Conservation (phyloP, 2,797 vertebrate genomes). For the Intellagama lesueurii region DNA sequence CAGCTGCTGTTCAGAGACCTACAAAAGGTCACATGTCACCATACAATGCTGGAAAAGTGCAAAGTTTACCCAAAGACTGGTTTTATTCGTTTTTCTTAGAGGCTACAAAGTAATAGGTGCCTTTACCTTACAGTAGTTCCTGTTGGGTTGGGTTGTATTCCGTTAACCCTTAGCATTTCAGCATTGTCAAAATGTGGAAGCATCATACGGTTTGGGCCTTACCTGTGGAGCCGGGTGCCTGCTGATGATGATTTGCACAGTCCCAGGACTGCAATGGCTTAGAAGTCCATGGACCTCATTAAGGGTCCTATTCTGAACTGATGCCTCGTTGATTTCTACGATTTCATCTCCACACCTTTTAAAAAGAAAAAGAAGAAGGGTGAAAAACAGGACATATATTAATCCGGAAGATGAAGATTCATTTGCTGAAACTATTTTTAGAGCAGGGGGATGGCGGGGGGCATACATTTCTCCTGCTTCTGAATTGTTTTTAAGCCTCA, state of each 20-base stretch:
- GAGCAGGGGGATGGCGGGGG: no score
- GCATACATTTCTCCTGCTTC: neutral
- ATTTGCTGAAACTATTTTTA: neutral
- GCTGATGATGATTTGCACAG: conserved; percentile 90
- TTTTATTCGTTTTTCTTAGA: neutral
- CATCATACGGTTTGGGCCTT: neutral
- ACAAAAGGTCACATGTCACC: conserved; percentile 45
- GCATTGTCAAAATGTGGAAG: neutral
- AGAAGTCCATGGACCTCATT: conserved; percentile 90
- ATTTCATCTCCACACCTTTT: conserved; percentile 94
- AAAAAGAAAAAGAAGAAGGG: neutral
- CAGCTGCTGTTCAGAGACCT: conserved; percentile 93
- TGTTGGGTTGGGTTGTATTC: no score
- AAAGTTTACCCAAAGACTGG: neutral
- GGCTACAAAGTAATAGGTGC: neutral
- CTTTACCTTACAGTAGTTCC: no score
- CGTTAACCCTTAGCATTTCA: neutral
- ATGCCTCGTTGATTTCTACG: conserved; percentile 88
- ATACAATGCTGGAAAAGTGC: neutral
- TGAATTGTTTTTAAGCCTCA: neutral
- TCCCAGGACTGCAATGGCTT: conserved; percentile 88
- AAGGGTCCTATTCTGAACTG: conserved; percentile 89
- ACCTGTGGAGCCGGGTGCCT: conserved; percentile 94
- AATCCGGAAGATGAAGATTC: neutral
- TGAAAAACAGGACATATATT: neutral